Base-by-base conservation (phyloP, 2,888 invertebrate genomes). In the Drosophila nigricruria region DNA sequence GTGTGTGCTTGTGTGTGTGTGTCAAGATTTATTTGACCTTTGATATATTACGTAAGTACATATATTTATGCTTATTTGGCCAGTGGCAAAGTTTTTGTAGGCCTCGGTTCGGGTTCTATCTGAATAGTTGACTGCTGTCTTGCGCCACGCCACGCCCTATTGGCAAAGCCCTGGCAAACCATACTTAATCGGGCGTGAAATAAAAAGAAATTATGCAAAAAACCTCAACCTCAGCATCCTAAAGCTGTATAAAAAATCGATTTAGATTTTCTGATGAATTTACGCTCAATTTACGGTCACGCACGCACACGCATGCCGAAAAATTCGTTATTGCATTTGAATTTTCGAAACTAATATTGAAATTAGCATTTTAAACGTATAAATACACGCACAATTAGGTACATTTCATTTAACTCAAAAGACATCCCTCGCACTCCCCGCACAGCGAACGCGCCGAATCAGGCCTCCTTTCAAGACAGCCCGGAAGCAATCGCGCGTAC, bases 11-110 rank as follows among this genome's bases (percentile, higher is more conserved):
- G 49, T 61, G 42, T 52, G 57, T 49, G 53, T 74, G 72, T 71
- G 64, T 77, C 73, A 79, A 89, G 90, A 91, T 90, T 90, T 86
- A 88, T 90, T 84, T 88, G 88, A 90, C 89, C 91, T 90, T 90
- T 89, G 86, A 87, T 91, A 91, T 82, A 81, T 90, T 83, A 87
- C 83, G 10, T 54, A 54, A 45, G 56, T 62, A 42, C 54, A 63
- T 63, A 87, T 86, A 80, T 43, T 52, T 38, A 12, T 54, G n/a
- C 30, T 40, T 89, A 78, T 81, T 73, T 81, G 77, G 73, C 70
- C 81, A 80, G 71, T 54, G 85, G 78, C 70, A 67, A 70, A 60
- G 63, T 80, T 77, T 60, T 59, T 49, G 54, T 77, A 56, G 63
- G 69, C 38, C 40, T 18, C 6, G 32, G 36, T 25, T 10, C 10